A percentile compares a stretch with the other conserved stretches of the same genome.
These are phyloP conservation scores for Mycteria americana DNA, from an alignment of 2,797 vertebrate species.

Conservation along the genomic window DNA sequence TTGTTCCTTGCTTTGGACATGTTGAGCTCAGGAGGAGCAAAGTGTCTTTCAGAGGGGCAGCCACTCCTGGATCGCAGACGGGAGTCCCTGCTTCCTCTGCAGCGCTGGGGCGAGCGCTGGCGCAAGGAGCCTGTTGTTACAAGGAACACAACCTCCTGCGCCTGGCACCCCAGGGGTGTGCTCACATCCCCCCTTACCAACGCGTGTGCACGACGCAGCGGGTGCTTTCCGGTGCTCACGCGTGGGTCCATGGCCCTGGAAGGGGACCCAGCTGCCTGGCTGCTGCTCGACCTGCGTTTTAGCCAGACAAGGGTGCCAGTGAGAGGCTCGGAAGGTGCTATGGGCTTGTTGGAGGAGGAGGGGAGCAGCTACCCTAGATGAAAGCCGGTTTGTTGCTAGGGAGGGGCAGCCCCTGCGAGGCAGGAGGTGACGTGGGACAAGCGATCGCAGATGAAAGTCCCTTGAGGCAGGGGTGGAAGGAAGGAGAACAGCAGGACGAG, in stretches of 20 bases:
- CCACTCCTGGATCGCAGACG: not conserved
- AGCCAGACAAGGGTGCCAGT: accelerated
- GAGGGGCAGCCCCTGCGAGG: not conserved
- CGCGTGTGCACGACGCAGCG: accelerated
- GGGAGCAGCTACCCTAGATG: not conserved
- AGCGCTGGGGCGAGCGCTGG: not conserved
- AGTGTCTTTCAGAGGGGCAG: not conserved
- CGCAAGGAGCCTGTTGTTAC: not conserved
- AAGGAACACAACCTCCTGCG: accelerated
- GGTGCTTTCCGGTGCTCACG: not conserved
- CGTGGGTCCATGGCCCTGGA: accelerated
- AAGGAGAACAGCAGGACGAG: not conserved
- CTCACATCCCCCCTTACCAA: not conserved
- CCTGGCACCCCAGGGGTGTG: accelerated
- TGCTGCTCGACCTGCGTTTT: accelerated
- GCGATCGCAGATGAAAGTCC: not conserved
- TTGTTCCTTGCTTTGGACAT: not conserved
- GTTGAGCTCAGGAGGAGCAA: not conserved
- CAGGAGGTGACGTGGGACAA: accelerated
- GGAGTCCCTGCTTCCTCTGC: not conserved
- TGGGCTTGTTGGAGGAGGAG: not conserved
- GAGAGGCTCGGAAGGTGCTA: not conserved
- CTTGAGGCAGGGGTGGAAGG: not conserved
- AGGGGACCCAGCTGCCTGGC: not conserved
- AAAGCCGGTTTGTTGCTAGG: not conserved